Percentiles rank a stretch among this genome's conserved stretches.
These are phyloP conservation scores for Podarcis cretensis DNA, from an alignment of 2,113 vertebrate species.

Conservation along the genomic window DNA sequence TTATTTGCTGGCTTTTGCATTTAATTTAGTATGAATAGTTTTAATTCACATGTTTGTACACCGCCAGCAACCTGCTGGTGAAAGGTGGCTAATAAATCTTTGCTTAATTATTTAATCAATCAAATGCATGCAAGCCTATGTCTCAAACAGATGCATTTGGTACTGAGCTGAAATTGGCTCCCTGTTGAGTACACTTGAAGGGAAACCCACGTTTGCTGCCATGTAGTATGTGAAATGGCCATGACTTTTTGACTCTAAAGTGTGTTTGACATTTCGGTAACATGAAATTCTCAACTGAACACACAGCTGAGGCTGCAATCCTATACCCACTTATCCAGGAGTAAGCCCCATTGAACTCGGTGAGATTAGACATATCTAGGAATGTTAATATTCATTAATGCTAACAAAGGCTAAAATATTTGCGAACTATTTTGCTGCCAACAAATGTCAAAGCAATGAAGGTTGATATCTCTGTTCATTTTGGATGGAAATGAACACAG, in stretches of 20 bases:
- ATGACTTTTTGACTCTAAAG: not conserved
- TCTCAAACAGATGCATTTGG: not conserved
- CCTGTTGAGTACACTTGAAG: not conserved
- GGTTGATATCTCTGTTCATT: conserved; percentile 40
- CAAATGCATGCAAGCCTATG: not conserved
- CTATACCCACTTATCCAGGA: not conserved
- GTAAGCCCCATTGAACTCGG: not conserved
- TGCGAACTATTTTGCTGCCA: not conserved
- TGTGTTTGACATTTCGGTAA: not conserved
- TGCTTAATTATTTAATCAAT: not conserved
- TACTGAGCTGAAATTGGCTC: not conserved
- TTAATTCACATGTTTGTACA: not conserved
- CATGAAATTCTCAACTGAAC: not conserved
- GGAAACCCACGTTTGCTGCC: not conserved
- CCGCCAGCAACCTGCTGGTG: not conserved
- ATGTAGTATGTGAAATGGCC: not conserved
- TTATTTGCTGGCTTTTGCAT: not conserved
- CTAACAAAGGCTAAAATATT: not conserved
- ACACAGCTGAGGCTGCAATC: not conserved
- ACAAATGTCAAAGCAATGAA: conserved; percentile 42
- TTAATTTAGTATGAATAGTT: not conserved
- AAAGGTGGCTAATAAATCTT: not conserved
- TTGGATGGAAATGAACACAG: conserved; percentile 10
- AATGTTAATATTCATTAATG: not conserved
- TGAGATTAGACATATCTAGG: not conserved